These are phyloP conservation scores for Apteryx owenii DNA, from an alignment of 2,113 vertebrate genomes.

Conservation along the genomic window DNA sequence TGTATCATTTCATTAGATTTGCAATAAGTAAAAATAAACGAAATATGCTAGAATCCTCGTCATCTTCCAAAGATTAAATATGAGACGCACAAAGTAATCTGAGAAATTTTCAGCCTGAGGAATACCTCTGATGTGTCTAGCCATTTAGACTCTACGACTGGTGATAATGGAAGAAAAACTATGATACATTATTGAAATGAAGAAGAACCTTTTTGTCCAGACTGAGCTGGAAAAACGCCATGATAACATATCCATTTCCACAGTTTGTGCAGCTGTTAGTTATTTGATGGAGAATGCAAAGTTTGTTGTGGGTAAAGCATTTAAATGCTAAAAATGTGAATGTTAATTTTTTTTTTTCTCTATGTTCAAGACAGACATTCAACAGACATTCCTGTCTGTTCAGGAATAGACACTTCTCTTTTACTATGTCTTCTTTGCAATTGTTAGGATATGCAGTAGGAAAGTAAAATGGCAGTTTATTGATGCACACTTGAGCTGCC, in stretches of 20 bases:
- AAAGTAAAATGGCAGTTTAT: neutral
- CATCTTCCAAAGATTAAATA: neutral
- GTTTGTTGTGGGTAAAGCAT: neutral
- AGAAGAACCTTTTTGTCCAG: neutral
- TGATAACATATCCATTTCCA: neutral
- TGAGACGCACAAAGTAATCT: rapidly evolving
- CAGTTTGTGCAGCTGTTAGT: neutral
- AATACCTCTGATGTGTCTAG: neutral
- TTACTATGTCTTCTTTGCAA: neutral
- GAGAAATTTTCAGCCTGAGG: neutral
- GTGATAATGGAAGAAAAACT: neutral
- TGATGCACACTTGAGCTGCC: neutral
- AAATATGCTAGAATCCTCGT: neutral
- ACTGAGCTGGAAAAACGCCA: neutral
- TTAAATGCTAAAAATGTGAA: neutral
- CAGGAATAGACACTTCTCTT: neutral
- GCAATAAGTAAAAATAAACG: slow-evolving; percentile 8
- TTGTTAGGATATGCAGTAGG: neutral
- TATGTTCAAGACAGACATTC: neutral
- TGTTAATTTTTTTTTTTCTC: neutral
- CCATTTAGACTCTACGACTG: neutral
- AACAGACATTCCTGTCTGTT: neutral
- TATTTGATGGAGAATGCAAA: neutral
- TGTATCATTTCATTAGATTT: neutral
- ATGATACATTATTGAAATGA: neutral